Conservation (phyloP, 1,140 invertebrate species). For the Drosophila nebulosa region DNA sequence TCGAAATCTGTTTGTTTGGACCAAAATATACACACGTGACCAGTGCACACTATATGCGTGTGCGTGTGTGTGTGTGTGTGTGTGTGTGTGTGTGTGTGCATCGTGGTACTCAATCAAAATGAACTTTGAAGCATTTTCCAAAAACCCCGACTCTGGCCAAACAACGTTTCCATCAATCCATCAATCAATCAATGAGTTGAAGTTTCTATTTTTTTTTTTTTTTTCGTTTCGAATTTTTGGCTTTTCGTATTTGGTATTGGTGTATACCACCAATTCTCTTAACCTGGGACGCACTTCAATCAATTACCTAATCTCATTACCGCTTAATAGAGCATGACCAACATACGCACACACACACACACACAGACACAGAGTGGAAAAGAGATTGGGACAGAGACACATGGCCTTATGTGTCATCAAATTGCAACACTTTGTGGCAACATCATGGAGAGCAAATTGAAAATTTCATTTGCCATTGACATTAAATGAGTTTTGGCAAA, state of each 20-base stretch:
- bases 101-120: conserved; percentile 38
- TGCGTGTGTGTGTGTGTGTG: neutral
- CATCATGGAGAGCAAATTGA: conserved; percentile 14
- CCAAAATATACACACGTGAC: conserved; percentile 6
- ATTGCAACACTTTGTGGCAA: conserved; percentile 15
- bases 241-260: conserved; percentile 34
- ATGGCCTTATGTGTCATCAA: conserved; percentile 4
- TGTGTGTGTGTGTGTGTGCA: neutral
- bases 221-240: conserved; percentile 7
- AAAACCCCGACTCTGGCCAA: conserved; percentile 4
- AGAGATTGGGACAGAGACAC: neutral
- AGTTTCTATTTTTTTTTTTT: conserved; percentile 28
- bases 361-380: neutral
- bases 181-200: conserved; percentile 57
- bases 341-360: conserved; percentile 8
- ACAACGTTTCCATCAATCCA: neutral
- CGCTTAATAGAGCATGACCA: conserved; percentile 69
- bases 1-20: conserved; percentile 49
- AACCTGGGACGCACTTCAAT: conserved; percentile 50
- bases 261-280: conserved; percentile 27
- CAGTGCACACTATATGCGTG: conserved; percentile 9
- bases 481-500: conserved; percentile 30
- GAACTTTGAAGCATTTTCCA: conserved; percentile 31
- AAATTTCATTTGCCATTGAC: conserved; percentile 33
- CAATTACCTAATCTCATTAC: conserved; percentile 79